Evolutionary conservation across 2,797 vertebrate genomes (phyloP), one percentile per base, ranked within the genome.

Genomic region (Tympanoctomys barrerae): DNA sequence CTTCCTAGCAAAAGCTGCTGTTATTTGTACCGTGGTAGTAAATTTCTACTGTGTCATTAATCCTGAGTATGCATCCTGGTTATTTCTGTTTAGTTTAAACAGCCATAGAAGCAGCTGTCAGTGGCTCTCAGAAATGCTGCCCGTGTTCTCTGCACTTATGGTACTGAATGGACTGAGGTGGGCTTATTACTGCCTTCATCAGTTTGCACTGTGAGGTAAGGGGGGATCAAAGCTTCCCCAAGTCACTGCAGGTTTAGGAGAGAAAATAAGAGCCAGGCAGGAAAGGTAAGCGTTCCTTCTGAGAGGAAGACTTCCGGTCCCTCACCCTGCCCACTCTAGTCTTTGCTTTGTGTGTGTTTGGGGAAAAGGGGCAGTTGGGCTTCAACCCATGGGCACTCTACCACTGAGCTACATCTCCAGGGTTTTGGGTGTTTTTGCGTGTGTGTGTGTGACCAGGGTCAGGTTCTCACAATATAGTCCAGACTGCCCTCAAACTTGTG

Each of bases 11-110:
- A 87, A 61, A 7, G 21, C 31, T 64, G 5, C 84, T 95, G 52
- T 75, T 26, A 61, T 24, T 33, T 87, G 42, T 42, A 16, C 73
- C 73, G 22, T 91, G 81, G 57, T 79, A 49, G 87, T 75, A 49
- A 21, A 39, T 46, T n/a, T 64, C 70, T 31, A 39, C 73, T 88
- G 31, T 95, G 9, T 46, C 39, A 36, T 83, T 66, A 66, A 83
- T 66, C 94, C 92, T 95, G 93, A 94, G 93, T 93, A 86, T 22
- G 8, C 42, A 24, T 87, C 62, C 33, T 68, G 39, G 54, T 52
- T 36, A 18, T 59, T 75, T 95, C 62, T 79, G 64, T 80, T 59
- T 85, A 21, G 49, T 7, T 11, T 16, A 77, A 87, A 80, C 42
- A 18, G n/a, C 77, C 12, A 18, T 8, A 8, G 52, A 57, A 78